Base-by-base conservation (phyloP, 2,113 vertebrate species). In the Notiomystis cincta region DNA sequence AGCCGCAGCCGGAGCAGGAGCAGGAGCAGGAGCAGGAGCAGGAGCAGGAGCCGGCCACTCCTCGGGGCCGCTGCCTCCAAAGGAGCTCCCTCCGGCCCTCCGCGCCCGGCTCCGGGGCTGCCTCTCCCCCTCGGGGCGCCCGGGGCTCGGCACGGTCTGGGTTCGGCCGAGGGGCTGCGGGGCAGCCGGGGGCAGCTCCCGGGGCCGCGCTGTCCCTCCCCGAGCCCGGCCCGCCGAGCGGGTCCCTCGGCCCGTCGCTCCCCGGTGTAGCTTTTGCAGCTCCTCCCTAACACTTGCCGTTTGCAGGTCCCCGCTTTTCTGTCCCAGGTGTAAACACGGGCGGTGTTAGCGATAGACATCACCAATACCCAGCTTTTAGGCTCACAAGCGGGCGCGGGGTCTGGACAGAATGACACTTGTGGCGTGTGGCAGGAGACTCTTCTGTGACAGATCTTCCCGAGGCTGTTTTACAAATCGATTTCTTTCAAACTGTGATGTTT, bases 341-440 rank as follows among this genome's bases (percentile, higher is more conserved):
- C 40, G 4, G 0, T 5, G 22, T 6, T 9, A 61, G 53, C 40
- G 11, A 3, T 0, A 17, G 53, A 2, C 45, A 33, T 13, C 83
- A 2, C 64, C 21, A 5, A 77, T 31, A 21, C 23, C 1, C 12
- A 24, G 75, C 15, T 42, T 48, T 40, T n/a, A n/a, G n/a, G 3
- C 13, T 1, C 69, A 11, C 6, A 8, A 16, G 13, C 0, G 4
- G 27, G 6, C 5, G 12, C 17, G 1, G 2, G 30, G n/a, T 13
- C 25, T 2, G 87, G 64, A 19, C 2, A 30, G 60, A 35, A 7
- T 53, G 64, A 22, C 69, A 24, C 35, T 11, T 14, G 21, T 10
- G n/a, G 16, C 4, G 14, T 23, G 44, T 15, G 60, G 57, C 38
- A 27, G 65, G 60, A 70, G 23, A 15, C 11, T 78, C 62, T 35